Percentiles rank a stretch among this genome's conserved stretches.
Evolutionary conservation across 2,888 invertebrate genomes (phyloP).

Genomic region (Hypolimnas misippus): DNA sequence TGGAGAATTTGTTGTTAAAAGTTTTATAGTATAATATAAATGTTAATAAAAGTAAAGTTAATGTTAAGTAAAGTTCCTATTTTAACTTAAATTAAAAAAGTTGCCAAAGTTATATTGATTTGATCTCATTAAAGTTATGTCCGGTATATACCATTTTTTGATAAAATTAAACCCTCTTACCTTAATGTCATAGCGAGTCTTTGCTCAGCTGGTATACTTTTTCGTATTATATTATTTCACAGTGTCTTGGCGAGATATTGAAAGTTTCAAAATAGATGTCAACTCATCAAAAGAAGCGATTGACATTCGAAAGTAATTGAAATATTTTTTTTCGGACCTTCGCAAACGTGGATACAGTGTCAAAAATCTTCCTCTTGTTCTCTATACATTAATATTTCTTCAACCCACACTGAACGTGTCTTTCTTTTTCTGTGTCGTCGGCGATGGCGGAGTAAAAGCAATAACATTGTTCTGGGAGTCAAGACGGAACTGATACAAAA

Average conservation of each 20-base stretch:
- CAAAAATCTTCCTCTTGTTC: constrained; percentile 15
- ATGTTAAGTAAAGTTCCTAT: constrained; percentile 9
- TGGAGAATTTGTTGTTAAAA: constrained; percentile 7
- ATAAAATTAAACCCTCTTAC: constrained; percentile 15
- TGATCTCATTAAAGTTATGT: constrained; percentile 14
- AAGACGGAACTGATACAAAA: no score
- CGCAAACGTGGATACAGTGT: constrained; percentile 15
- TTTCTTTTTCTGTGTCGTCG: constrained; percentile 12
- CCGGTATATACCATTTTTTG: constrained; percentile 11
- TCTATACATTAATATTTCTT: constrained; percentile 17
- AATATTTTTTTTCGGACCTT: constrained; percentile 14
- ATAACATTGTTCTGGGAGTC: constrained; percentile 15
- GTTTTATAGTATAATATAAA: constrained; percentile 13
- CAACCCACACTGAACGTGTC: constrained; percentile 13
- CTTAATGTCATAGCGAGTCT: constrained; percentile 17
- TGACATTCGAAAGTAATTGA: constrained; percentile 20
- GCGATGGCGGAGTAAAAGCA: constrained; percentile 5
- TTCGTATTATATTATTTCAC: constrained; percentile 8
- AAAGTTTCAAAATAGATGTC: constrained; percentile 11
- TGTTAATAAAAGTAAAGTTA: constrained; percentile 14
- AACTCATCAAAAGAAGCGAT: constrained; percentile 22
- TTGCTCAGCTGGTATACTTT: constrained; percentile 16
- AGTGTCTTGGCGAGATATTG: constrained; percentile 18
- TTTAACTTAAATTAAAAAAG: constrained; percentile 7
- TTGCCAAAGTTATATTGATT: constrained; percentile 8